Evolutionary conservation across 2,797 vertebrate species (phyloP).

Genomic region (Neosilurus hyrtlii): DNA sequence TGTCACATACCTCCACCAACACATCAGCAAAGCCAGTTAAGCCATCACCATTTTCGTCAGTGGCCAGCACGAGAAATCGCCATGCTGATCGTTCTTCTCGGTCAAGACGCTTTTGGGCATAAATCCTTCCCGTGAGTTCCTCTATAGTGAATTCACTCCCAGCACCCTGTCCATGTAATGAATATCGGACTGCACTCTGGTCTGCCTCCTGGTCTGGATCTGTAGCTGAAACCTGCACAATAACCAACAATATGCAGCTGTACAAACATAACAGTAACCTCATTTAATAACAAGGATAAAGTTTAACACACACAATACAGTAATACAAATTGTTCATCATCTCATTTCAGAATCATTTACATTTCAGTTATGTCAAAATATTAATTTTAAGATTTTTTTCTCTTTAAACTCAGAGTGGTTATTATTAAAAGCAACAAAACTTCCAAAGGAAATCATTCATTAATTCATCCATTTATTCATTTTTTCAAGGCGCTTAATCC

Average conservation of each 20-base stretch:
- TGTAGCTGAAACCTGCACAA: constrained; percentile 79
- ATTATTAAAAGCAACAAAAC: background rate
- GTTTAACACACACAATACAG: background rate
- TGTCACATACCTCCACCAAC: constrained; percentile 79
- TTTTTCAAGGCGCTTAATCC: no score
- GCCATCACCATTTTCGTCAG: constrained; percentile 81
- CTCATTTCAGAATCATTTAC: background rate
- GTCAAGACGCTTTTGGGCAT: constrained; percentile 75
- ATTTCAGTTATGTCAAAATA: background rate
- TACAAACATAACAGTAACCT: background rate
- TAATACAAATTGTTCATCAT: background rate
- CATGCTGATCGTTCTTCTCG: constrained; percentile 78
- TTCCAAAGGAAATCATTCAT: no score
- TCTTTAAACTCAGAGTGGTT: background rate
- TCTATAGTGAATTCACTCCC: constrained; percentile 81
- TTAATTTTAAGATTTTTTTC: background rate
- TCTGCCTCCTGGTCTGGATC: constrained; percentile 85
- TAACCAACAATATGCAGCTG: constrained; percentile 11
- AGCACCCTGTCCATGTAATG: constrained; percentile 84
- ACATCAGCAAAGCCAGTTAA: constrained; percentile 88
- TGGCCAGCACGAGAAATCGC: constrained; percentile 86
- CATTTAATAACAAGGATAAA: constrained; percentile 36
- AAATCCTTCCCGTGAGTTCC: constrained; percentile 77
- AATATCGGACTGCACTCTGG: constrained; percentile 79
- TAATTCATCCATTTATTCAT: no score